Base-by-base conservation (phyloP, 2,888 invertebrate species). In the Urechis unicinctus region DNA sequence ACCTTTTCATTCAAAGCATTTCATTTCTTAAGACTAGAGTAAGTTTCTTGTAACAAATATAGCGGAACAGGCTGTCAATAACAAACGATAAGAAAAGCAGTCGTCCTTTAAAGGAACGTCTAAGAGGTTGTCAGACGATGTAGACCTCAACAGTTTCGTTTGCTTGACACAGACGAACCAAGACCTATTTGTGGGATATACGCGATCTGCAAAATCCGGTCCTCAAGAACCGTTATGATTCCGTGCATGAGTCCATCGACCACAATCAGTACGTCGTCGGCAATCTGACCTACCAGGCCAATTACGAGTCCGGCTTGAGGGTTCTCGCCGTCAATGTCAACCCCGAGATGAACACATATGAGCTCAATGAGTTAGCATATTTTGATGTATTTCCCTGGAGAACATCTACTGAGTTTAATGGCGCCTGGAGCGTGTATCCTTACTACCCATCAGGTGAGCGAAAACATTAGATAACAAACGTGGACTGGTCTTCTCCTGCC, bases 251-350 rank as follows among this genome's bases (percentile, higher is more conserved):
- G 9, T 13, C 49, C 21, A 49, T 49, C 31, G 49, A 49, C 31
- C 49, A 49, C 49, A 49, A 49, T 21, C 22, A 26, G 45, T 59
- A 59, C 46, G 48, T 57, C 30, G 43, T 47, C 29, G 55, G 55
- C 13, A 44, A 58, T 42, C 29, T 45, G 53, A 46, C 54, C 25
- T 57, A 50, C n/a, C 59, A 59, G 55, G 26, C 54, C 21, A 59
- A 59, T 48, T 59, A 59, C 43, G 57, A 53, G 48, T 49, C 59
- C 13, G 59, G 59, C 13, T 50, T 59, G 31, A 29, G 59, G 9
- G 54, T 59, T 24, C 57, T 59, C 13, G n/a, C 49, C n/a, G 43
- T 59, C 30, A 42, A 59, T 48, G 30, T 47, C 24, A 26, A 25
- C 17, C 43, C 47, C 26, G n/a, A n/a, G n/a, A n/a, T n/a, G n/a